Base-by-base conservation (phyloP, 1,140 invertebrate species). In the Saccostrea glomerata region DNA sequence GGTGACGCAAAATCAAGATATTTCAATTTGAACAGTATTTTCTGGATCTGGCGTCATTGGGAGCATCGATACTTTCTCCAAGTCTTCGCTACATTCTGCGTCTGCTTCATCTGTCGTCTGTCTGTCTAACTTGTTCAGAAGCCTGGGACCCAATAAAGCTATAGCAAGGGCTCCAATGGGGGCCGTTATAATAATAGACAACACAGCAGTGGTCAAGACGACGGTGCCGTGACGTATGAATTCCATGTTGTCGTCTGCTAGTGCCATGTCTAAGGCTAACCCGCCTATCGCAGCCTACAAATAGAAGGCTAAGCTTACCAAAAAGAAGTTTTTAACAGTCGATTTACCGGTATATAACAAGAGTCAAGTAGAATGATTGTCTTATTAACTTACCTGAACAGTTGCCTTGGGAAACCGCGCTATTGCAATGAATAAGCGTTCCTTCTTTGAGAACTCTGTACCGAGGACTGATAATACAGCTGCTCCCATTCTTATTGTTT, bases 171-270 rank as follows among this genome's bases (percentile, higher is more conserved):
- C 98, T 0, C 98, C 98, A 2, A 98, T 95, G 0, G 98, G 98
- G 0, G 98, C 98, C 0, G 98, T 98, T 73, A 99, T 94, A 0
- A 99, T 95, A 84, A 99, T 99, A n/a, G 97, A 98, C 88, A 99
- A 95, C 7, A 99, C 97, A 9, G 97, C 97, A 73, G 97, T 95
- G n/a, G 97, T 96, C 63, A 97, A 94, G 84, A 97, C 95, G 85
- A 91, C 86, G 89, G 89, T 91, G 13, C 93, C 93, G 12, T 87
- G 86, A 70, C 82, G 84, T 25, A 88, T 91, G 3, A 90, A 77
- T 17, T 93, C 91, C 73, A 82, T 77, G 84, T 91, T 87, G 0
- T 77, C 55, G 23, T 86, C 84, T 47, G 90, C 89, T 83, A 86
- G 94, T 0, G 98, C 96, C 55, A 96, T 95, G 91, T 98, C 97